These are phyloP conservation scores for Astatotilapia flaviijosephi DNA, from an alignment of 2,113 vertebrate species.

Conservation along the genomic window DNA sequence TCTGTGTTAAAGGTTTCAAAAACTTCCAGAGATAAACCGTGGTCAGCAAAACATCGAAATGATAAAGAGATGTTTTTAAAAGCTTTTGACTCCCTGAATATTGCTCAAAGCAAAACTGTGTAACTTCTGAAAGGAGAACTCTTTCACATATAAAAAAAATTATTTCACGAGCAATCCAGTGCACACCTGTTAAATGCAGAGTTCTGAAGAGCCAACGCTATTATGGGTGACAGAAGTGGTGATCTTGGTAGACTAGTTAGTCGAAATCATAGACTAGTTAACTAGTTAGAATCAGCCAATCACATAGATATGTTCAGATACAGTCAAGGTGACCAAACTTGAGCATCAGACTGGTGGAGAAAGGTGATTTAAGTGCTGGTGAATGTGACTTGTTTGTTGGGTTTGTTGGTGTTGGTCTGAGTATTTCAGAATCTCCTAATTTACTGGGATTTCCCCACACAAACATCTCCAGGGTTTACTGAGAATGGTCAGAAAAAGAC, in stretches of 20 bases:
- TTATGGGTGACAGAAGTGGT: not conserved
- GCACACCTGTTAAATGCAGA: not conserved
- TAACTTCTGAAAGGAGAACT: not conserved
- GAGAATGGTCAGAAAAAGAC: not conserved
- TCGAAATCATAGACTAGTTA: fast-evolving
- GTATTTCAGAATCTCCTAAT: not conserved
- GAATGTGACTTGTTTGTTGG: not conserved
- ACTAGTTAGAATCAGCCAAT: not conserved
- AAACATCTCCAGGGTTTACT: not conserved
- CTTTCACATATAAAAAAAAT: not conserved
- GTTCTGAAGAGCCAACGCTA: not conserved
- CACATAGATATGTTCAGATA: not conserved
- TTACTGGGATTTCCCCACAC: fast-evolving
- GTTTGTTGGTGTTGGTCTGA: not conserved
- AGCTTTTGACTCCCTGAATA: not conserved
- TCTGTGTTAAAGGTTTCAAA: not conserved
- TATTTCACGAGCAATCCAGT: not conserved
- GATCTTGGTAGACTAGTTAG: not conserved
- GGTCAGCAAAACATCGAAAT: not conserved
- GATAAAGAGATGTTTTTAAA: not conserved
- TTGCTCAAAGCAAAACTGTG: not conserved
- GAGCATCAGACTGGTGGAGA: not conserved
- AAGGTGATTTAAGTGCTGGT: not conserved
- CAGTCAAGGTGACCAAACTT: not conserved
- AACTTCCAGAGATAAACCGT: not conserved